Conservation (phyloP, 2,888 invertebrate genomes). For the Drepana falcataria region DNA sequence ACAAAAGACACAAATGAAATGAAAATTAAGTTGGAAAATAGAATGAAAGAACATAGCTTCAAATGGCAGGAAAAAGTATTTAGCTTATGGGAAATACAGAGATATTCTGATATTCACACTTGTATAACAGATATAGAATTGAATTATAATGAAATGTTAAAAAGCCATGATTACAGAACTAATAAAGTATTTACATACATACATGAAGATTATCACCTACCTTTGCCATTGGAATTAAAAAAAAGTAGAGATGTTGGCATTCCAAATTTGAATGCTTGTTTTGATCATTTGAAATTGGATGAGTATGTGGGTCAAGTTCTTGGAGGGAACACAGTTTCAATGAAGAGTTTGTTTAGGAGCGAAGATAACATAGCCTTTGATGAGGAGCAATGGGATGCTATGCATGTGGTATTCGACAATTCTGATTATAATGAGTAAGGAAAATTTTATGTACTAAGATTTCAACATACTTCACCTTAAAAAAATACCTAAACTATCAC, state of each 20-base stretch:
- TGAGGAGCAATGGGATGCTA: conserved; percentile 49
- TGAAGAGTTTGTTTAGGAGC: conserved; percentile 46
- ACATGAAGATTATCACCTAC: conserved; percentile 74
- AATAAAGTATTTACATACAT: conserved; percentile 77
- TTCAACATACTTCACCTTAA: background rate
- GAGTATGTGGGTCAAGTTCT: conserved; percentile 25
- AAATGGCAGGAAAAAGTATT: conserved; percentile 87
- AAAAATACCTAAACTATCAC: too few species aligned
- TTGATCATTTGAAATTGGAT: conserved; percentile 38
- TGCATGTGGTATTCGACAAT: conserved; percentile 63
- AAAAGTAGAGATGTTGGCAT: conserved; percentile 19
- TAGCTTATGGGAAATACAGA: conserved; percentile 78
- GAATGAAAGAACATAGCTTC: conserved; percentile 61
- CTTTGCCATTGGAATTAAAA: conserved; percentile 40
- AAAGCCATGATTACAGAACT: conserved; percentile 42
- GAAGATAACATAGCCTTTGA: conserved; percentile 36
- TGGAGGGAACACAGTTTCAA: conserved; percentile 39
- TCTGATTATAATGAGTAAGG: conserved; percentile 66
- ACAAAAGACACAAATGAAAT: conserved; percentile 26
- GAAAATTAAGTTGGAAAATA: conserved; percentile 30
- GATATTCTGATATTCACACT: conserved; percentile 79
- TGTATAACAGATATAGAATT: conserved; percentile 80
- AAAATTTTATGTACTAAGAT: background rate
- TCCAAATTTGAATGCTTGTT: conserved; percentile 32
- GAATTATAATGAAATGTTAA: conserved; percentile 43